A percentile compares a stretch with the other conserved stretches of the same genome.
Conservation (phyloP, 2,797 vertebrate species). For the Vultur gryphus region DNA sequence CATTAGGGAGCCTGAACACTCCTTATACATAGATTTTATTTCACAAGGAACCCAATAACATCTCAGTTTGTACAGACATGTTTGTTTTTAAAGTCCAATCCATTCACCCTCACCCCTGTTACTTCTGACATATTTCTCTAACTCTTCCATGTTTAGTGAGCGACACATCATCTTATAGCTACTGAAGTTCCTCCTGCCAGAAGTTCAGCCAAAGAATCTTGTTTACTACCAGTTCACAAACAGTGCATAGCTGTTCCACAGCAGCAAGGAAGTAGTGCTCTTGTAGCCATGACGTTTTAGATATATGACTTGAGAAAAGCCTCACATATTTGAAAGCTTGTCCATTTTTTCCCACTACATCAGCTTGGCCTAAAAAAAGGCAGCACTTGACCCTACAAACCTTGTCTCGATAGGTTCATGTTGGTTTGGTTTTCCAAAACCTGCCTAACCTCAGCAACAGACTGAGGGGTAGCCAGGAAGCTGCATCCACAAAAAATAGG, state of each 20-base stretch:
- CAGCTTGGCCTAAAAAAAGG: neutral
- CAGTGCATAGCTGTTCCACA: neutral
- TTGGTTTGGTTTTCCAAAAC: neutral
- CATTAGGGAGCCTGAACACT: neutral
- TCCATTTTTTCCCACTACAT: neutral
- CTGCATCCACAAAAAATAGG: neutral
- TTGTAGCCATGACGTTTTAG: neutral
- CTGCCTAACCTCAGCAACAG: neutral
- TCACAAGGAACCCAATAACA: neutral
- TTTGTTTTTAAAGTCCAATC: neutral
- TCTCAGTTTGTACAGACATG: neutral
- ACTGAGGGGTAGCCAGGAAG: neutral
- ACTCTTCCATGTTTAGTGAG: neutral
- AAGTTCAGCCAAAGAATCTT: slow-evolving; percentile 24
- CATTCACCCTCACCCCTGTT: neutral
- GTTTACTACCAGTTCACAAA: neutral
- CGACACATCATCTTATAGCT: neutral
- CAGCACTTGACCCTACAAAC: neutral
- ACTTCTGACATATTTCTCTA: neutral
- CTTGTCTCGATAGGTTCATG: neutral
- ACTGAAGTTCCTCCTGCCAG: neutral
- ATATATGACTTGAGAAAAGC: neutral
- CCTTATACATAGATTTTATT: neutral
- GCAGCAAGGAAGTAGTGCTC: neutral
- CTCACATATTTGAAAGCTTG: neutral